Evolutionary conservation across 2,113 vertebrate species (phyloP), one percentile per base, ranked within the genome.

Genomic region (Otolemur garnettii): DNA sequence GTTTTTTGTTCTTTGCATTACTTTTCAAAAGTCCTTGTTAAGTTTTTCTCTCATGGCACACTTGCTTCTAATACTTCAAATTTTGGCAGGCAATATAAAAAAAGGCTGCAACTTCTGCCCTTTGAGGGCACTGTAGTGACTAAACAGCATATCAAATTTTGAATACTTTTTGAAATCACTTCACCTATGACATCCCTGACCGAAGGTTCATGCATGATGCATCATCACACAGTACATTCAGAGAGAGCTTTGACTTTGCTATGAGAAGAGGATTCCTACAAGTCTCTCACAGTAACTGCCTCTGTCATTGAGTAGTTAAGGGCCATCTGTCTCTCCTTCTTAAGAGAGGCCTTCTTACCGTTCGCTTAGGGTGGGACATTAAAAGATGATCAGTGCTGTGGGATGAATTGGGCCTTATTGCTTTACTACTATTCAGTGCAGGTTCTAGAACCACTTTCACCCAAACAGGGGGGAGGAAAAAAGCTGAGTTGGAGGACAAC

Each of bases 391-490:
- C 98, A 98, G 98, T 98, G 99, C 98, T 98, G 97, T 97, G 98
- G 98, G 98, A 98, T 98, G 98, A 98, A 98, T 98, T 98, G 98
- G 98, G 99, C 98, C 98, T 99, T 99, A 99, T 99, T 99, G 99
- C 99, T 99, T 99, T 98, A 98, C 98, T 98, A 98, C 98, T 98
- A 98, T 99, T 99, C 99, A 99, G 98, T 99, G 99, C 99, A 99
- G 99, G 98, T 99, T 99, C 99, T 99, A 99, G 98, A 98, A 99
- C 98, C 99, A 98, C 98, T 98, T 98, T 98, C 98, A 98, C 99
- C 99, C 98, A 98, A 98, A 98, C 98, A 98, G 98, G 97, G 97
- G 19, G 38, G 98, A 97, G 97, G 96, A 95, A 97, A 97, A 96
- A 98, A 98, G 98, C 97, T 97, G 98, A 98, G 98, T 98, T 98